These are phyloP conservation scores for Dusona sp. DNA, from an alignment of 2,888 invertebrate species.

Conservation along the genomic window DNA sequence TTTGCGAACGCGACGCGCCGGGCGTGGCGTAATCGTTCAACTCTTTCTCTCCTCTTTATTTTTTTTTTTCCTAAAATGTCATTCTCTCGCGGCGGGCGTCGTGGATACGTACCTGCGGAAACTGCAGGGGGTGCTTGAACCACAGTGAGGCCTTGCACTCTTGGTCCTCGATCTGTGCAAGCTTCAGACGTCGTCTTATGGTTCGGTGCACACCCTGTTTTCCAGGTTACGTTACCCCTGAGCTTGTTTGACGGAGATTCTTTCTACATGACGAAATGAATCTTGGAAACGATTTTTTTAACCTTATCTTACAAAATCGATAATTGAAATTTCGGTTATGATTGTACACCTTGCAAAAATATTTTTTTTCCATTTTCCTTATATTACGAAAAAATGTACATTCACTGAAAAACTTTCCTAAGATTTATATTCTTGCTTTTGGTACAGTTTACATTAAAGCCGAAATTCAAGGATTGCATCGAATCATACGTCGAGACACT, in stretches of 20 bases:
- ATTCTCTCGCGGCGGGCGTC: slow-evolving; percentile 67
- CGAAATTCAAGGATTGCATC: neutral
- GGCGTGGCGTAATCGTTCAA: slow-evolving; percentile 62
- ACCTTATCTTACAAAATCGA: neutral
- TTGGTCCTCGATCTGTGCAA: slow-evolving; percentile 15
- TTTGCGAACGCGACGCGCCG: slow-evolving; percentile 47
- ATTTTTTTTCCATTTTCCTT: neutral
- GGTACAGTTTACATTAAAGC: neutral
- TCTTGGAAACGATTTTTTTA: slow-evolving; percentile 23
- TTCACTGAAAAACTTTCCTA: neutral
- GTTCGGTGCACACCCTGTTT: slow-evolving; percentile 62
- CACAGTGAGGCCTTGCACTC: neutral
- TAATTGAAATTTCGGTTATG: neutral
- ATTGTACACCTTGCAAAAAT: neutral
- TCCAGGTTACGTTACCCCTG: slow-evolving; percentile 44
- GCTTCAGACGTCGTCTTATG: slow-evolving; percentile 64
- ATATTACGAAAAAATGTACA: neutral
- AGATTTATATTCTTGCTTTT: neutral
- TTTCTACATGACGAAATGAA: slow-evolving; percentile 68
- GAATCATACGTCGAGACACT: neutral
- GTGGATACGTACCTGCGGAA: slow-evolving; percentile 65
- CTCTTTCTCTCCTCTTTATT: slow-evolving; percentile 28
- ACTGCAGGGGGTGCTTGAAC: slow-evolving; percentile 25
- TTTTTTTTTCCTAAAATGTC: slow-evolving; percentile 51
- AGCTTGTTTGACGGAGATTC: slow-evolving; percentile 38